phyloP scores from a whole-genome alignment of 2,113 vertebrate genomes.

The Recurvirostra avosetta region DNA sequence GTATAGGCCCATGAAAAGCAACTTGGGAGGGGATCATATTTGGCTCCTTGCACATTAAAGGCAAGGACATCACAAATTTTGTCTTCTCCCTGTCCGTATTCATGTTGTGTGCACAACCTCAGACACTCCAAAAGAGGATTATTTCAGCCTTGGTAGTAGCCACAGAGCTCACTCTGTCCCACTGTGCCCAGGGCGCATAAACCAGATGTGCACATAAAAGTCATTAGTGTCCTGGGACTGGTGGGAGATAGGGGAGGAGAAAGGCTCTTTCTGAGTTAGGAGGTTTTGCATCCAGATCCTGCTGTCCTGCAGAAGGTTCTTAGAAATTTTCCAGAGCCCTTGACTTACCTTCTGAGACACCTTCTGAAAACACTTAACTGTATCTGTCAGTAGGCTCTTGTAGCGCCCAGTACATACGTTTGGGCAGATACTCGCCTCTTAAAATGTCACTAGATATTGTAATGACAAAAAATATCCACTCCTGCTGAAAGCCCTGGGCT shows the following conservation, averaged over 20 bases:
- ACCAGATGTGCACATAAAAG: neutral
- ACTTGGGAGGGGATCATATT: neutral
- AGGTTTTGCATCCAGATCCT: neutral
- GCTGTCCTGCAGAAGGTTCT: neutral
- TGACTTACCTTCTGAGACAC: neutral
- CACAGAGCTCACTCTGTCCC: neutral
- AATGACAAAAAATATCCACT: neutral
- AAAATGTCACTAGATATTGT: neutral
- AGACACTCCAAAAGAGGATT: neutral
- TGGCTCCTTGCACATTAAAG: neutral
- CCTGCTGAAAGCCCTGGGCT: neutral
- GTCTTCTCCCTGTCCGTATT: neutral
- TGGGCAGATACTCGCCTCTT: neutral
- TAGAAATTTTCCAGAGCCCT: neutral
- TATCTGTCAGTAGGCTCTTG: neutral
- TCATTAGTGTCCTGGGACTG: neutral
- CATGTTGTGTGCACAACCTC: neutral
- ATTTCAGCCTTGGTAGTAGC: neutral
- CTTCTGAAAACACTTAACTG: neutral
- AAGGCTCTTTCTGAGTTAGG: neutral
- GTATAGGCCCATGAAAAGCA: neutral
- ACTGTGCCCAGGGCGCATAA: neutral
- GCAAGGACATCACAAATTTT: neutral
- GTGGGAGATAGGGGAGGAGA: neutral
- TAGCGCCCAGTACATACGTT: neutral